phyloP scores from a whole-genome alignment of 2,888 invertebrate species.

The Megamerina dolium region DNA sequence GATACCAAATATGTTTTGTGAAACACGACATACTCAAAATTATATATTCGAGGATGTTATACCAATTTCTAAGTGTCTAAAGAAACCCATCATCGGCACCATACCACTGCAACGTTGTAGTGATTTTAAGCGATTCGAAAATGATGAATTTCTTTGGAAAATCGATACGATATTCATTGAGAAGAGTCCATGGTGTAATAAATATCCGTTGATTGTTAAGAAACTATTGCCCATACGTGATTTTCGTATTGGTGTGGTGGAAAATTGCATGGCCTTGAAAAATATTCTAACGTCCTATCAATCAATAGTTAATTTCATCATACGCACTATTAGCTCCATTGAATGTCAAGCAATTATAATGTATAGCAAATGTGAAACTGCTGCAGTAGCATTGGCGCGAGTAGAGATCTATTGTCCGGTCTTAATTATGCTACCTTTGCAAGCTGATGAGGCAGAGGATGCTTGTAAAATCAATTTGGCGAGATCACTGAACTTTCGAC shows the following conservation, averaged over 20 bases:
- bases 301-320: conserved; percentile 40
- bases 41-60: conserved; percentile 35
- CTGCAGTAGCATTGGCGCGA: conserved; percentile 35
- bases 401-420: conserved; percentile 47
- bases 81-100: conserved; percentile 39
- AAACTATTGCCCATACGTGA: conserved; percentile 39
- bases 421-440: conserved; percentile 34
- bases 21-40: conserved; percentile 24
- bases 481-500: conserved; percentile 32
- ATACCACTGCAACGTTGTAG: conserved; percentile 41
- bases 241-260: conserved; percentile 30
- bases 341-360: conserved; percentile 43
- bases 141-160: conserved; percentile 36
- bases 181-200: conserved; percentile 41
- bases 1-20: conserved; percentile 38
- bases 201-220: conserved; percentile 44
- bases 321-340: conserved; percentile 40
- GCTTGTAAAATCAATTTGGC: conserved; percentile 28
- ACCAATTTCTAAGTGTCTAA: conserved; percentile 32
- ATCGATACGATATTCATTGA: conserved; percentile 44
- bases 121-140: conserved; percentile 42
- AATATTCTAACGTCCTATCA: conserved; percentile 30
- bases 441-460: conserved; percentile 19
- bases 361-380: conserved; percentile 31
- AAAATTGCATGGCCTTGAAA: conserved; percentile 28